Conservation (phyloP, 2,113 vertebrate genomes). For the Neoarius graeffei region DNA sequence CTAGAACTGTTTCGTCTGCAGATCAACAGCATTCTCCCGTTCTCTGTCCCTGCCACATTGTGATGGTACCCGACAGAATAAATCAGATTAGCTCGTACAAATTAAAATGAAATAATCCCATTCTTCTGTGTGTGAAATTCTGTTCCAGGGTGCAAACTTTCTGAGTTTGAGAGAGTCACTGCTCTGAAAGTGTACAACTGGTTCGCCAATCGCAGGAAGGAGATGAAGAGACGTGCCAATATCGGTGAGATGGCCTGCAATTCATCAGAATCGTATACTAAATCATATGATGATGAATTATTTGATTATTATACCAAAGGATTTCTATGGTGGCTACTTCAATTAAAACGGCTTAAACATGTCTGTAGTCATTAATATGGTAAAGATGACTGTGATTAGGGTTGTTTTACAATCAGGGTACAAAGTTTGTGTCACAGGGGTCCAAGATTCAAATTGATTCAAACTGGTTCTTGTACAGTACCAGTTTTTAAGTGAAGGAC, state of each 20-base stretch:
- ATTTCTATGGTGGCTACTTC: not conserved
- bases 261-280: not conserved
- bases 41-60: not conserved
- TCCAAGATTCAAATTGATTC: too few species aligned
- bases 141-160: slow-evolving; percentile 76
- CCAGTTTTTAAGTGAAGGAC: too few species aligned
- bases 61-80: not conserved
- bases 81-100: not conserved
- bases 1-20: not conserved
- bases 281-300: not conserved
- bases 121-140: slow-evolving; percentile 1
- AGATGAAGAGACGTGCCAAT: slow-evolving; percentile 83
- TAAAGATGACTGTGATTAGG: not conserved
- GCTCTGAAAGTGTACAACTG: slow-evolving; percentile 83
- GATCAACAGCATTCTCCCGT: not conserved
- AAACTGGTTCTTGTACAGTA: too few species aligned
- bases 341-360: not conserved
- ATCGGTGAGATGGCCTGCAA: slow-evolving; percentile 68
- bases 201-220: slow-evolving; percentile 82
- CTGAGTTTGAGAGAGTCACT: slow-evolving; percentile 80
- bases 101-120: not conserved
- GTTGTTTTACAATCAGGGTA: too few species aligned
- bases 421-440: too few species aligned
- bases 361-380: not conserved
- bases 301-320: not conserved